Percentiles rank a stretch among this genome's conserved stretches.
Evolutionary conservation across 1,140 invertebrate genomes (phyloP).

Genomic region (Hormaphis cornu): DNA sequence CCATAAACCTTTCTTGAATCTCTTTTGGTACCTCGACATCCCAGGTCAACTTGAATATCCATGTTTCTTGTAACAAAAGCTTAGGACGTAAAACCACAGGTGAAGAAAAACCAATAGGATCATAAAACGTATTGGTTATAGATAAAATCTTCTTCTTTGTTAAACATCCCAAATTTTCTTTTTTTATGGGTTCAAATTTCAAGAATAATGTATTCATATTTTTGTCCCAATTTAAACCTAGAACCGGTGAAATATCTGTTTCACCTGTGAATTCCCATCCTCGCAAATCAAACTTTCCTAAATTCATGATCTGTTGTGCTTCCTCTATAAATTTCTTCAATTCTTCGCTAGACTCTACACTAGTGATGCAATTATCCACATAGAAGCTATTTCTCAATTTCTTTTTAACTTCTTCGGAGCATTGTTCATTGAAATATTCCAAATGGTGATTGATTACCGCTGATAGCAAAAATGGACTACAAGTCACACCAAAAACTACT

Average conservation of each 20-base stretch:
- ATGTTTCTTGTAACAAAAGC: constrained; percentile 33
- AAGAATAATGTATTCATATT: no score
- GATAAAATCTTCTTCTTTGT: constrained; percentile 30
- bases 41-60: constrained; percentile 36
- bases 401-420: no score
- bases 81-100: constrained; percentile 36
- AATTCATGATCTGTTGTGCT: no score
- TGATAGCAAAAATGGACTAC: no score
- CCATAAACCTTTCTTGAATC: constrained; percentile 35
- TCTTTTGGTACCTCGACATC: constrained; percentile 37
- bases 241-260: no score
- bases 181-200: no score
- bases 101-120: constrained; percentile 37
- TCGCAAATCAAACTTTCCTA: background rate
- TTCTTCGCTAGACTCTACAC: background rate
- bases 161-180: no score
- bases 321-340: background rate
- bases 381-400: constrained; percentile 13
- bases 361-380: constrained; percentile 29
- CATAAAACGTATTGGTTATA: constrained; percentile 37
- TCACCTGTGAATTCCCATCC: no score
- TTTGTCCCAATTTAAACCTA: no score
- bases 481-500: no score
- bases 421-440: no score
- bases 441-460: no score